Evolutionary conservation across 2,888 invertebrate species (phyloP).

Genomic region (Spodoptera littoralis): DNA sequence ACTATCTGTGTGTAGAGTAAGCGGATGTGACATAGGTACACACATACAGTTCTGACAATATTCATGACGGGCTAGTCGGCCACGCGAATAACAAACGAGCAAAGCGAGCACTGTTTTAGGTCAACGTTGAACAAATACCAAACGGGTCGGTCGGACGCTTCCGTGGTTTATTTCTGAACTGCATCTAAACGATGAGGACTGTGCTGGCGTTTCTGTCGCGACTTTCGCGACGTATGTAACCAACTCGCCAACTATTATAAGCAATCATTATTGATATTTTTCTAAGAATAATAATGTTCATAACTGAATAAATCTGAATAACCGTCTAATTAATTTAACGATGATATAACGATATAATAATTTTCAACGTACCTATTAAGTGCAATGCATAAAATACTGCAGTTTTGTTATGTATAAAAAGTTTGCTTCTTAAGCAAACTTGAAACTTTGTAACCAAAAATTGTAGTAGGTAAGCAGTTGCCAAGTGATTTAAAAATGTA

Average conservation of each 20-base stretch:
- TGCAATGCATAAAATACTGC: too few relatives aligned
- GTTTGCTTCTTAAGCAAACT: too few relatives aligned
- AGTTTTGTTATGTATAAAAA: too few relatives aligned
- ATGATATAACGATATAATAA: too few relatives aligned
- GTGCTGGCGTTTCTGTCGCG: conserved; percentile 71
- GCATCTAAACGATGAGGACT: conserved; percentile 81
- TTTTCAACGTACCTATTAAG: too few relatives aligned
- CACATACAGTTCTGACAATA: conserved; percentile 63
- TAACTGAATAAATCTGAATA: too few relatives aligned
- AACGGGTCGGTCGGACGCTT: conserved; percentile 88
- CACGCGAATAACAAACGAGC: conserved; percentile 87
- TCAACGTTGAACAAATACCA: conserved; percentile 89
- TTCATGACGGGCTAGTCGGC: conserved; percentile 73
- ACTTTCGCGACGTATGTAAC: conserved; percentile 74
- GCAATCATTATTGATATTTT: conserved; percentile 4
- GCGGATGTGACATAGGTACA: conserved; percentile 51
- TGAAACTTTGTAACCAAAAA: too few relatives aligned
- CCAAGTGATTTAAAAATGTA: too few relatives aligned
- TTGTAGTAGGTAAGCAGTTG: too few relatives aligned
- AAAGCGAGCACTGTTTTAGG: conserved; percentile 88
- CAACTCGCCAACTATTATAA: conserved; percentile 19
- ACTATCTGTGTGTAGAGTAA: conserved; percentile 43
- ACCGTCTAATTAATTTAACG: too few relatives aligned
- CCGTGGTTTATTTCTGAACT: conserved; percentile 88
- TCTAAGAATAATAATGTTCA: too few relatives aligned